phyloP scores from a whole-genome alignment of 2,113 vertebrate genomes.

The Myotis lucifugus region DNA sequence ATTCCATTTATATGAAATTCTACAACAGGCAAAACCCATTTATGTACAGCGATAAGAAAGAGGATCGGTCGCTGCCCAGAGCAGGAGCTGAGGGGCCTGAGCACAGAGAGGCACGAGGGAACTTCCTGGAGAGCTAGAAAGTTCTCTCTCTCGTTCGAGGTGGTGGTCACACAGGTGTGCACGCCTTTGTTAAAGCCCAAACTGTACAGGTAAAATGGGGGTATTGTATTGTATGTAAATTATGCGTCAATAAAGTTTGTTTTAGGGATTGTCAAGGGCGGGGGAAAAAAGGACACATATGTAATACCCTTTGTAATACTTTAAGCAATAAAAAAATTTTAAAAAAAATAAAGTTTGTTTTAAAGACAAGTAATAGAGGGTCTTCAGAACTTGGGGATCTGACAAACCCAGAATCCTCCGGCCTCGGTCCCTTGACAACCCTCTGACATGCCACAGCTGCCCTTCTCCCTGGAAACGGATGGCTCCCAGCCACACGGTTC shows the following conservation, averaged over 20 bases:
- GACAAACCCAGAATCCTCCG: background rate
- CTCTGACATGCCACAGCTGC: background rate
- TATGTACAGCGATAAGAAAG: too few relatives aligned
- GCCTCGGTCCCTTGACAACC: background rate
- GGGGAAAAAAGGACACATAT: too few relatives aligned
- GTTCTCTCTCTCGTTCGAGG: accelerated
- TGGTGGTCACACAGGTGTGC: too few relatives aligned
- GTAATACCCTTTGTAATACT: too few relatives aligned
- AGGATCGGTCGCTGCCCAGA: background rate
- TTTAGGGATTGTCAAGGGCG: too few relatives aligned
- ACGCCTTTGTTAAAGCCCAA: background rate
- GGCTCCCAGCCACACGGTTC: background rate
- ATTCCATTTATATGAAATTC: background rate
- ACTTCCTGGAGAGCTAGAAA: background rate
- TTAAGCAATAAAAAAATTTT: too few relatives aligned
- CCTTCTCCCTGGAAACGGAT: background rate
- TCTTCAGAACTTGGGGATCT: background rate
- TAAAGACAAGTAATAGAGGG: background rate
- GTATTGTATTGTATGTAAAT: background rate
- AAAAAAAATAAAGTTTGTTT: too few relatives aligned
- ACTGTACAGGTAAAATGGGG: background rate
- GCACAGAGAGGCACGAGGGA: accelerated
- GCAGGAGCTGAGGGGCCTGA: background rate
- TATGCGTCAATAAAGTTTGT: too few relatives aligned
- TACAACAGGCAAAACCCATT: background rate